Percentiles rank a stretch among this genome's conserved stretches.
These are phyloP conservation scores for Nebria ingens DNA, from an alignment of 1,140 invertebrate genomes.

Conservation along the genomic window DNA sequence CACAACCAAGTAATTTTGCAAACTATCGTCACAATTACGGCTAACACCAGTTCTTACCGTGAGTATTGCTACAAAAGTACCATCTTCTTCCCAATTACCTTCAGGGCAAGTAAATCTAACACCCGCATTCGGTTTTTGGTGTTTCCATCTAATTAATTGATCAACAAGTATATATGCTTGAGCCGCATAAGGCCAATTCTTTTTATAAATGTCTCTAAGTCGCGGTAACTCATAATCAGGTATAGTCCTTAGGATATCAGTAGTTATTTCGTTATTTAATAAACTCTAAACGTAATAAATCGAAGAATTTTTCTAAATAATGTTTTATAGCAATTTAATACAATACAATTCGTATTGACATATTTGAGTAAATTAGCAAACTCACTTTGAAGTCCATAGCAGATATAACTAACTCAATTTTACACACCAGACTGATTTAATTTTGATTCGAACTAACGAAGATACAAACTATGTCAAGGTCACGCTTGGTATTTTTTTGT, in stretches of 20 bases:
- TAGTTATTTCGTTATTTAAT: background rate
- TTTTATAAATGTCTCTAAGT: slow-evolving; percentile 15
- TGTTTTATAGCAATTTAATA: background rate
- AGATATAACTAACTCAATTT: too few relatives aligned
- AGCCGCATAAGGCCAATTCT: slow-evolving; percentile 16
- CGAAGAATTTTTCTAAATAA: too few relatives aligned
- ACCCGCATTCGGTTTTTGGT: slow-evolving; percentile 3
- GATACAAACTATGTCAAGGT: too few relatives aligned
- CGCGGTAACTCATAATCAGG: slow-evolving; percentile 15
- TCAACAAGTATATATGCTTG: slow-evolving; percentile 18
- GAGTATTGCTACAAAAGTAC: slow-evolving; percentile 14
- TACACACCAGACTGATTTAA: too few relatives aligned
- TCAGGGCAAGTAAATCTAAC: slow-evolving; percentile 14
- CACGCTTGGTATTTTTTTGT: too few relatives aligned
- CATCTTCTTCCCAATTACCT: slow-evolving; percentile 15
- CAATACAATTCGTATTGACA: too few relatives aligned
- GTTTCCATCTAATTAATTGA: slow-evolving; percentile 16
- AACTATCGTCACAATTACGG: too few relatives aligned
- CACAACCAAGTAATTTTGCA: too few relatives aligned
- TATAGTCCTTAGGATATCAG: slow-evolving; percentile 14
- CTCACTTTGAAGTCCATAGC: too few relatives aligned
- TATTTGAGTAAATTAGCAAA: too few relatives aligned
- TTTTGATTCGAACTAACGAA: too few relatives aligned
- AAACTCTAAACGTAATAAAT: too few relatives aligned
- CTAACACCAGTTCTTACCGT: background rate